Evolutionary conservation across 1,140 invertebrate species (phyloP), one percentile per base, ranked within the genome.

Genomic region (Neodiprion virginianus): DNA sequence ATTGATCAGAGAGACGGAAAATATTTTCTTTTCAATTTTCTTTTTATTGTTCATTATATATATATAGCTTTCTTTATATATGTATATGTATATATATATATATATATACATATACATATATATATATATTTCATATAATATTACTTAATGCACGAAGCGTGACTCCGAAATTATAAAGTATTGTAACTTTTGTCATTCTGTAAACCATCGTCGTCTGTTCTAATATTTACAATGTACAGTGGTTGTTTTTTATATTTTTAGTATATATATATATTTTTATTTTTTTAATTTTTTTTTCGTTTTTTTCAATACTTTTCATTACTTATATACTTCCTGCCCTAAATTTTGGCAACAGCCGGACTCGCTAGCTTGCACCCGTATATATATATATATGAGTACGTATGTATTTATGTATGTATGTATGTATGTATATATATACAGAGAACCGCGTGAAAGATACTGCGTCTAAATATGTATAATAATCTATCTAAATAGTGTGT

Each of bases 161-260:
- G 28, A 40, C 28, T 40, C 28, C 28, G 28, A 5, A 40, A 40
- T 40, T 40, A 40, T 40, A 40, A 3, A 40, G 5, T 40, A 40
- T 40, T 40, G 28, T 40, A 40, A 40, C 28, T 40, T 79, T 76
- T 77, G 75, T 79, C 76, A 76, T 76, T 79, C 76, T 78, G 75
- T 77, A 79, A 76, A 75, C 67, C 74, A 70, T 78, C 74, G 65
- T 77, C 69, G 76, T 86, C 79, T 82, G 77, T 81, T 78, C 84
- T 85, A 88, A 80, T 88, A 88, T 88, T 86, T 88, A 88, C 87
- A 88, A 88, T 87, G 82, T 88, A 88, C 86, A 88, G 81, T 83
- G 77, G 80, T 78, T 84, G 72, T 83, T 72, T 83, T 77, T 82
- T 40, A 21, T 40, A 3, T 61, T 61, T 61, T 61, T 61, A 2